Evolutionary conservation across 2,113 vertebrate genomes (phyloP).

Genomic region (Megaptera novaeangliae): DNA sequence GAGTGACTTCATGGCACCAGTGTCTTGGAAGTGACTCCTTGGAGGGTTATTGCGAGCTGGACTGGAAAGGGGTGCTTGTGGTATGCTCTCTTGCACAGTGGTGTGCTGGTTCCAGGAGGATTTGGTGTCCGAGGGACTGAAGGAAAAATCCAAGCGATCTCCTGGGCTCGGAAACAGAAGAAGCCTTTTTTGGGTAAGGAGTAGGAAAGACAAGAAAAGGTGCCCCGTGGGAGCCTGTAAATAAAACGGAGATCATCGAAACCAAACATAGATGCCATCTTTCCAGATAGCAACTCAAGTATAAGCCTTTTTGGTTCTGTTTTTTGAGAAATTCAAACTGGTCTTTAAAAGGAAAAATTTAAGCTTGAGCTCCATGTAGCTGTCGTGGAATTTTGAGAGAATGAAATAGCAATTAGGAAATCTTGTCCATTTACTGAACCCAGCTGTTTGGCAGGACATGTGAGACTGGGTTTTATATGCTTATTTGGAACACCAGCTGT

Average conservation of each 20-base stretch:
- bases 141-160: constrained; percentile 96
- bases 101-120: constrained; percentile 94
- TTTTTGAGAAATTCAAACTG: not conserved
- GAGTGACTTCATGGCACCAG: not conserved
- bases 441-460: not conserved
- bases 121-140: constrained; percentile 97
- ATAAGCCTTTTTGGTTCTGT: not conserved
- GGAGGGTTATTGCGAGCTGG: not conserved
- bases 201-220: not conserved
- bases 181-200: constrained; percentile 93
- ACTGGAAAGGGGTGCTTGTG: not conserved
- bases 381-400: not conserved
- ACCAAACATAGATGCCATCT: not conserved
- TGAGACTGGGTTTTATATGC: not conserved
- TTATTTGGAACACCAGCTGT: not conserved
- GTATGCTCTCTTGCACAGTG: constrained; percentile 78
- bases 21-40: not conserved
- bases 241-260: not conserved
- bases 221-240: not conserved
- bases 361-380: not conserved
- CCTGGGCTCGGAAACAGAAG: constrained; percentile 96
- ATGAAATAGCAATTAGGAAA: not conserved
- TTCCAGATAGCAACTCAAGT: not conserved
- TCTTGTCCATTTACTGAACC: not conserved
- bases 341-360: not conserved